Conservation (phyloP, 2,797 vertebrate genomes). For the Halcyon chelicuti region DNA sequence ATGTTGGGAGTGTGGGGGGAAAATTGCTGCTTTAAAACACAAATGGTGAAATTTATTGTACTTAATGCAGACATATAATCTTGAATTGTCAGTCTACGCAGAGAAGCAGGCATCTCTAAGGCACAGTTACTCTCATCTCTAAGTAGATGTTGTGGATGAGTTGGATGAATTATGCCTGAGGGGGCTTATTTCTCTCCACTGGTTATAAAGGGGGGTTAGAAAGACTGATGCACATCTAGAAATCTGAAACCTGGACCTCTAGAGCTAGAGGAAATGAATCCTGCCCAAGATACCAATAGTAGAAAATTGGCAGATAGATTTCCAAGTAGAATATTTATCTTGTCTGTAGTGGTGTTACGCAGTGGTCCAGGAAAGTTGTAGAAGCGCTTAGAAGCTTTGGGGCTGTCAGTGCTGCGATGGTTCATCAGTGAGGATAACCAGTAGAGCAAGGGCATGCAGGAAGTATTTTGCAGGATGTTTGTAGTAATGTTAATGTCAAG, state of each 20-base stretch:
- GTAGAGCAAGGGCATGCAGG: neutral
- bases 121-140: neutral
- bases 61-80: neutral
- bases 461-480: neutral
- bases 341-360: neutral
- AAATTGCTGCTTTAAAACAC: neutral
- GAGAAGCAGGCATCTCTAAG: neutral
- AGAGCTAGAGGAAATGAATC: neutral
- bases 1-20: fast-evolving
- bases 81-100: neutral
- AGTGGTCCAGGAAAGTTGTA: neutral
- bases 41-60: neutral
- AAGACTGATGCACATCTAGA: neutral
- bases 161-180: neutral
- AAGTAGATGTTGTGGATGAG: neutral
- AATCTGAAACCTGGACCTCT: neutral
- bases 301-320: neutral
- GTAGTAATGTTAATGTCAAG: neutral
- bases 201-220: neutral
- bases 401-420: neutral
- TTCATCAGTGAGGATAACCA: neutral
- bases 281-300: neutral
- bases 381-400: neutral
- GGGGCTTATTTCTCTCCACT: neutral
- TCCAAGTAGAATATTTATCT: neutral